Conservation (phyloP, 2,797 vertebrate species). For the Diplodus sargus region DNA sequence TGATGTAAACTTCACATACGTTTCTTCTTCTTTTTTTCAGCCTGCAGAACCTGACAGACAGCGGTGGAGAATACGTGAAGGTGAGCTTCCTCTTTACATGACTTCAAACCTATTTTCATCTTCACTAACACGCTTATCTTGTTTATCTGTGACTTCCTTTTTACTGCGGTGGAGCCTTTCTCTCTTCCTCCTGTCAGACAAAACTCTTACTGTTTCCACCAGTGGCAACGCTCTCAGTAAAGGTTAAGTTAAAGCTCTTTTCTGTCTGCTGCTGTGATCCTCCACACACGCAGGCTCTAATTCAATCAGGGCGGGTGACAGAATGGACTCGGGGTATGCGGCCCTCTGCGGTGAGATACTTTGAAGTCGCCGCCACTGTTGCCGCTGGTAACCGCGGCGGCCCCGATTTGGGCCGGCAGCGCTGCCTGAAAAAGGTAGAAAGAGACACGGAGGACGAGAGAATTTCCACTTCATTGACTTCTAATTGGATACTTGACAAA, state of each 20-base stretch:
- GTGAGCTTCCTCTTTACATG: slow-evolving; percentile 55
- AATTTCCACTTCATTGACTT: slow-evolving; percentile 60
- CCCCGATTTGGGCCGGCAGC: slow-evolving; percentile 20
- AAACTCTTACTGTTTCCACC: neutral
- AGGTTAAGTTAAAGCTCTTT: slow-evolving; percentile 9
- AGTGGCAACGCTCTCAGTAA: neutral
- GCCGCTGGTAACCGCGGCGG: slow-evolving; percentile 59
- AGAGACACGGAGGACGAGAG: slow-evolving; percentile 9
- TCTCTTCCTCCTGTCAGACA: slow-evolving; percentile 8
- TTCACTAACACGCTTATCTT: neutral
- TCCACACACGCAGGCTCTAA: slow-evolving; percentile 52
- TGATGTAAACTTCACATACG: neutral
- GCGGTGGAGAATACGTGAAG: slow-evolving; percentile 80
- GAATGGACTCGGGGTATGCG: slow-evolving; percentile 51
- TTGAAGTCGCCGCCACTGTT: slow-evolving; percentile 56
- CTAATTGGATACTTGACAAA: slow-evolving; percentile 61
- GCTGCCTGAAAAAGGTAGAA: slow-evolving; percentile 37
- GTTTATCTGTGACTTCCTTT: neutral
- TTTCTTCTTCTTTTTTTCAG: slow-evolving; percentile 54
- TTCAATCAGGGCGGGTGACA: slow-evolving; percentile 63
- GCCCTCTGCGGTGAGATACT: slow-evolving; percentile 49
- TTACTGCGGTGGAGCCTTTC: neutral
- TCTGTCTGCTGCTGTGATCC: slow-evolving; percentile 42
- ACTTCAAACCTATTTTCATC: neutral
- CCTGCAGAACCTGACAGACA: slow-evolving; percentile 48